Percentiles rank a stretch among this genome's conserved stretches.
phyloP scores from a whole-genome alignment of 2,797 vertebrate species.

The Dromococcyx pavoninus region DNA sequence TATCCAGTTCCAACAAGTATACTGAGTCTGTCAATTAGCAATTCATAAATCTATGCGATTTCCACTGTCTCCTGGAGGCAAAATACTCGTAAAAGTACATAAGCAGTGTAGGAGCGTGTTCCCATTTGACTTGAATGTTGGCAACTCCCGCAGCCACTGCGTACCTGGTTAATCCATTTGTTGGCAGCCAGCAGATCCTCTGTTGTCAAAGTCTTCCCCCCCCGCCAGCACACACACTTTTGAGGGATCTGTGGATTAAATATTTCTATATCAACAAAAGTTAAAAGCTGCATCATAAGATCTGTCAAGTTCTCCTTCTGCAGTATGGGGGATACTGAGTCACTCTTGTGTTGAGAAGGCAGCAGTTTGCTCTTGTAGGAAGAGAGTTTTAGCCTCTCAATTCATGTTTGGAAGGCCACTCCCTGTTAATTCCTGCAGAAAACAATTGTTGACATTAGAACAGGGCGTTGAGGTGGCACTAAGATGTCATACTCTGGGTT shows the following conservation, averaged over 20 bases:
- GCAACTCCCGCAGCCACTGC: background rate
- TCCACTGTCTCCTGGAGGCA: background rate
- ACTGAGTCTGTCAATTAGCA: background rate
- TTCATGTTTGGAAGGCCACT: background rate
- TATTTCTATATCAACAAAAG: background rate
- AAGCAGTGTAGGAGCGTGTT: background rate
- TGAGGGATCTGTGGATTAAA: background rate
- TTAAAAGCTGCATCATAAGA: background rate
- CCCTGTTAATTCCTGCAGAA: background rate
- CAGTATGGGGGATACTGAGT: background rate
- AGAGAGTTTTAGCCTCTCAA: background rate
- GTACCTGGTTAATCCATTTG: background rate
- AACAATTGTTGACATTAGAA: background rate
- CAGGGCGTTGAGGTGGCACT: background rate
- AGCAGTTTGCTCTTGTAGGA: background rate
- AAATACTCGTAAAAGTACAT: background rate
- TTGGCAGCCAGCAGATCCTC: background rate
- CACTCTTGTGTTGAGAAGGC: background rate
- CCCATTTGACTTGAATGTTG: background rate
- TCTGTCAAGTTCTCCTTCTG: background rate
- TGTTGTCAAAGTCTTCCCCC: background rate
- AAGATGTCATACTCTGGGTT: background rate
- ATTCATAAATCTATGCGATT: background rate
- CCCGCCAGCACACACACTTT: no score
- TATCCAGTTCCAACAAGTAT: background rate